phyloP scores from a whole-genome alignment of 2,113 vertebrate species.

The Hydropotes inermis region DNA sequence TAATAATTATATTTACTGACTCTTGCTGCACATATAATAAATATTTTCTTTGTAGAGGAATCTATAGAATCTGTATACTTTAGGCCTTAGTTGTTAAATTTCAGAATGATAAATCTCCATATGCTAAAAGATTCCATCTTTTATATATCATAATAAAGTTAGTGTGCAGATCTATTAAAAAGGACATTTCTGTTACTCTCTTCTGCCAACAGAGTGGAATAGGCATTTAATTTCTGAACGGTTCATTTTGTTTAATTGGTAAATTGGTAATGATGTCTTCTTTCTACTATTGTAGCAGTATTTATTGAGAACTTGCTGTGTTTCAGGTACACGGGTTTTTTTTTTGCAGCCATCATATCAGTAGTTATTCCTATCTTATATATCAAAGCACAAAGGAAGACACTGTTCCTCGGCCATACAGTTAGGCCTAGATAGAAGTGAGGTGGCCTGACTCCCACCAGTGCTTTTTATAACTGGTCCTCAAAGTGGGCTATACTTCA shows the following conservation, averaged over 20 bases:
- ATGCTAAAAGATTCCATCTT: not conserved
- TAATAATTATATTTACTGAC: not conserved
- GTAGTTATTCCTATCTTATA: not conserved
- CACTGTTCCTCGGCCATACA: not conserved
- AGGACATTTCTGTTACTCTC: not conserved
- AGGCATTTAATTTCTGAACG: not conserved
- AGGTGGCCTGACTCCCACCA: not conserved
- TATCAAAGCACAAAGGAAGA: not conserved
- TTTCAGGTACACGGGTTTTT: not conserved
- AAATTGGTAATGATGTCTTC: not conserved
- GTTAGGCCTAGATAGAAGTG: not conserved
- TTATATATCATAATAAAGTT: not conserved
- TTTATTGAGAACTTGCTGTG: not conserved
- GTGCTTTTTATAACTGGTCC: not conserved
- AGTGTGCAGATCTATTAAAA: not conserved
- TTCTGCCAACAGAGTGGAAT: not conserved
- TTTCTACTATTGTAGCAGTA: not conserved
- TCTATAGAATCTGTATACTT: not conserved
- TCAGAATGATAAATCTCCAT: not conserved
- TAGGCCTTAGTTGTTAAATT: conserved; percentile 16
- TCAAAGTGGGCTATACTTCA: not conserved
- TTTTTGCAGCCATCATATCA: not conserved
- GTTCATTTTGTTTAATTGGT: not conserved
- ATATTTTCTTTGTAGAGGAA: not conserved
- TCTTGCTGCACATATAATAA: not conserved